Conservation (phyloP, 2,113 vertebrate genomes). For the Erythrocercus mccallii region DNA sequence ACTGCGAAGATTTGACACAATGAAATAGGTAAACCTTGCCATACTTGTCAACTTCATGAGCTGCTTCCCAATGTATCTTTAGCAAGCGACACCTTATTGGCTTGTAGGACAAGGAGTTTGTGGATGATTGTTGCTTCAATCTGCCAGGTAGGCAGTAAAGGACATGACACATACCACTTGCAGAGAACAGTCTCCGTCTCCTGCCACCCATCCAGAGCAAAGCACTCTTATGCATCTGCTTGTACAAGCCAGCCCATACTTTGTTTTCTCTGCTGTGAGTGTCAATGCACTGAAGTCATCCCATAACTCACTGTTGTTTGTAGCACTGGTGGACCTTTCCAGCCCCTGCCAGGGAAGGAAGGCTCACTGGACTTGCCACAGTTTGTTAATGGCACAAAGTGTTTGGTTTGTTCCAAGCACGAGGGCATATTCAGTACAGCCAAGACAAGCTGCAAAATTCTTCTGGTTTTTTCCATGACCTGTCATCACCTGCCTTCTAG, state of each 20-base stretch:
- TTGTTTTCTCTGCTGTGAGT: background rate
- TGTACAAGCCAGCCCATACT: background rate
- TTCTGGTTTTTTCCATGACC: slow-evolving; percentile 23
- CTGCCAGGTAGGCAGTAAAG: background rate
- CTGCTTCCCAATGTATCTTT: background rate
- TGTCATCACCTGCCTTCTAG: slow-evolving; percentile 39
- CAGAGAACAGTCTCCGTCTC: background rate
- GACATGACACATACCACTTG: background rate
- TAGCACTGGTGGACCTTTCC: background rate
- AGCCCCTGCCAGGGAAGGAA: background rate
- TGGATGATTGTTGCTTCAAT: background rate
- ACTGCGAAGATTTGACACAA: background rate
- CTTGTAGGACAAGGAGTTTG: background rate
- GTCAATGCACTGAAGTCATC: background rate
- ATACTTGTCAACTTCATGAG: accelerated
- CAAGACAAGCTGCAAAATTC: slow-evolving; percentile 57
- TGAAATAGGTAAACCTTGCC: background rate
- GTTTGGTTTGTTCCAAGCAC: background rate
- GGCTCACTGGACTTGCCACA: background rate
- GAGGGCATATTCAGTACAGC: slow-evolving; percentile 11
- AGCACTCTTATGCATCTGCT: background rate
- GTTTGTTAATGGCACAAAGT: background rate
- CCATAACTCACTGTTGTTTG: background rate
- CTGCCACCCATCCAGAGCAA: background rate
- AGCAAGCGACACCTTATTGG: background rate